A percentile compares a stretch with the other conserved stretches of the same genome.
Conservation (phyloP, 2,888 invertebrate genomes). For the Maniola hyperantus region DNA sequence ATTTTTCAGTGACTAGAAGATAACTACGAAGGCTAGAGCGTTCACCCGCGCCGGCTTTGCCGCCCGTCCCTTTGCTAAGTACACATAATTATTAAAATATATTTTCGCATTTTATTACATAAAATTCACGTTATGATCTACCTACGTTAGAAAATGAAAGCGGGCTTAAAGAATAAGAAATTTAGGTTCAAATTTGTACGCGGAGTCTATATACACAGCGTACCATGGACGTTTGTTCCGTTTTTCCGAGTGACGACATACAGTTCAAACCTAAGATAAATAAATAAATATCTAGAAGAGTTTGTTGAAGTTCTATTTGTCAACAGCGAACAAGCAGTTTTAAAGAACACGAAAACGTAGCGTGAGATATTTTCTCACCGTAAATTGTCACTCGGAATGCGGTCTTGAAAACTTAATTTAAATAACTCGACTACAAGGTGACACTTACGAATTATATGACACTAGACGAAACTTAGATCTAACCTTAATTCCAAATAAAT, state of each 20-base stretch:
- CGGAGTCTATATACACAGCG: conserved; percentile 81
- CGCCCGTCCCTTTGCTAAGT: conserved; percentile 78
- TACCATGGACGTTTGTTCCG: conserved; percentile 81
- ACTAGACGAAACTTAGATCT: conserved; percentile 79
- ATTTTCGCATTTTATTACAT: conserved; percentile 82
- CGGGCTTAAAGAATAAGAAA: conserved; percentile 74
- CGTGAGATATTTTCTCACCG: conserved; percentile 45
- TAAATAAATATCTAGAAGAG: conserved; percentile 48
- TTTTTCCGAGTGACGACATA: conserved; percentile 58
- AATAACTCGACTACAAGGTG: conserved; percentile 74
- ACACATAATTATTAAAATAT: conserved; percentile 83
- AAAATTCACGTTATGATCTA: conserved; percentile 83
- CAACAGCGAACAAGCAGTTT: conserved; percentile 31
- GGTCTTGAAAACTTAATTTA: conserved; percentile 76
- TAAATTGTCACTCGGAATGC: conserved; percentile 59
- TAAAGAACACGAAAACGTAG: conserved; percentile 38
- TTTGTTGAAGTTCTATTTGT: conserved; percentile 45
- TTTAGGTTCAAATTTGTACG: conserved; percentile 79
- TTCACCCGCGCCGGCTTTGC: conserved; percentile 79
- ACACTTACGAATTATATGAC: conserved; percentile 77
- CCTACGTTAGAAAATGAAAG: conserved; percentile 81
- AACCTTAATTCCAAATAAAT: conserved; percentile 72
- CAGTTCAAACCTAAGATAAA: conserved; percentile 47
- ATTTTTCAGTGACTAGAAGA: conserved; percentile 48
- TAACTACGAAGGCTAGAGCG: conserved; percentile 52